Evolutionary conservation across 2,113 vertebrate genomes (phyloP), one percentile per base, ranked within the genome.

Genomic region (Nycticorax nycticorax): DNA sequence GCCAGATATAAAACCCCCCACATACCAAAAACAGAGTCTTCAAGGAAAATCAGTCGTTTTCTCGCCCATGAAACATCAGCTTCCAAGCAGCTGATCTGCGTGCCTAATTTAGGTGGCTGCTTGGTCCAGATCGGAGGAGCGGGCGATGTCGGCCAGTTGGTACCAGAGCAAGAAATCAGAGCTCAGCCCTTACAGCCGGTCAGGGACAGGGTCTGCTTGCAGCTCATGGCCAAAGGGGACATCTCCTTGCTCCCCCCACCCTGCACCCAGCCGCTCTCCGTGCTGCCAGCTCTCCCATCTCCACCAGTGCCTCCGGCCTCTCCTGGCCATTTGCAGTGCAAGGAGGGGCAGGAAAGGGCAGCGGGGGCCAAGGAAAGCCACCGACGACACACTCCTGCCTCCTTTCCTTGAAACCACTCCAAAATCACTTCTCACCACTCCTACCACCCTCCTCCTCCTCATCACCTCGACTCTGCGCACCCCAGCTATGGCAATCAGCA

Each of bases 131-230:
- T 20, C 0, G 0, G 52, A 66, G 53, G 35, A 83, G 30, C 1
- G 0, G 41, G 12, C 23, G n/a, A 32, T 2, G 13, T 9, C 1
- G 0, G 19, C 47, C 28, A 12, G 35, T 39, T 66, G n/a, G 19
- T 52, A 14, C 14, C 0, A 1, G 4, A 56, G 28, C 19, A 39
- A 82, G 41, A 48, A 88, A 56, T 32, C 67, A 71, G 57, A 66
- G 71, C 59, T 87, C 71, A 72, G n/a, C 37, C 24, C 62, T 37
- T 14, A 35, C 20, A 72, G 26, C 17, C 0, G 0, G 14, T 62
- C 50, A 52, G 0, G 2, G 22, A 26, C 5, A 3, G 43, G 28
- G 8, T n/a, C 32, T 32, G 14, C 78, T 15, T 57, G 50, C 62
- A 35, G 37, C 4, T 45, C 18, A 9, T 1, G 12, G 37, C 37